A percentile compares a stretch with the other conserved stretches of the same genome.
These are phyloP conservation scores for Drosophila prosaltans DNA, from an alignment of 1,140 invertebrate species.

Conservation along the genomic window DNA sequence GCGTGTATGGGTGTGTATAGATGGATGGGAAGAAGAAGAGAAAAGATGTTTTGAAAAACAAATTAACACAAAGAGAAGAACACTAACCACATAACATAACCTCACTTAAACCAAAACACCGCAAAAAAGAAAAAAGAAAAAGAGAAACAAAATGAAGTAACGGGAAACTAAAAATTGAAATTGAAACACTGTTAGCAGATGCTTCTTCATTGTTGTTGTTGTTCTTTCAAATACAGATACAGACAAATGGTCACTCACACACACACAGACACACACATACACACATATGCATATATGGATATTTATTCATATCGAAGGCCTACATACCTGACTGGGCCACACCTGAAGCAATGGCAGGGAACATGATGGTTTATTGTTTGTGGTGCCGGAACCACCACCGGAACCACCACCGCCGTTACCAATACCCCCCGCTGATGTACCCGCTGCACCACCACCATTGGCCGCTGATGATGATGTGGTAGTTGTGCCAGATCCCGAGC, in stretches of 20 bases:
- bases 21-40: slow-evolving; percentile 56
- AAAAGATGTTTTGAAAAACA: slow-evolving; percentile 58
- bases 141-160: background rate
- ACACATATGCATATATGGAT: background rate
- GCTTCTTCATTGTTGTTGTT: slow-evolving; percentile 12
- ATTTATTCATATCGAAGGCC: too few species aligned
- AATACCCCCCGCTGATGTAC: slow-evolving; percentile 29
- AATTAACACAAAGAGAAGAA: slow-evolving; percentile 64
- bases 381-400: slow-evolving; percentile 20
- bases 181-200: slow-evolving; percentile 33
- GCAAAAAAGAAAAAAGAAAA: slow-evolving; percentile 11
- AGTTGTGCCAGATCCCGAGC: slow-evolving; percentile 38
- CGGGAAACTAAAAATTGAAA: slow-evolving; percentile 30
- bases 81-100: slow-evolving; percentile 53
- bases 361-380: slow-evolving; percentile 83
- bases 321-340: slow-evolving; percentile 85
- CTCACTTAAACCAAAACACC: slow-evolving; percentile 22
- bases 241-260: background rate
- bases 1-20: slow-evolving; percentile 30
- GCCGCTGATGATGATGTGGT: slow-evolving; percentile 50
- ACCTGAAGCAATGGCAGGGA: slow-evolving; percentile 87
- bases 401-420: background rate
- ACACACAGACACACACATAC: slow-evolving; percentile 20
- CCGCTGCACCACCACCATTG: slow-evolving; percentile 23
- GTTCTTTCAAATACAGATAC: slow-evolving; percentile 12